These are phyloP conservation scores for Numida meleagris DNA, from an alignment of 2,113 vertebrate genomes.

Conservation along the genomic window DNA sequence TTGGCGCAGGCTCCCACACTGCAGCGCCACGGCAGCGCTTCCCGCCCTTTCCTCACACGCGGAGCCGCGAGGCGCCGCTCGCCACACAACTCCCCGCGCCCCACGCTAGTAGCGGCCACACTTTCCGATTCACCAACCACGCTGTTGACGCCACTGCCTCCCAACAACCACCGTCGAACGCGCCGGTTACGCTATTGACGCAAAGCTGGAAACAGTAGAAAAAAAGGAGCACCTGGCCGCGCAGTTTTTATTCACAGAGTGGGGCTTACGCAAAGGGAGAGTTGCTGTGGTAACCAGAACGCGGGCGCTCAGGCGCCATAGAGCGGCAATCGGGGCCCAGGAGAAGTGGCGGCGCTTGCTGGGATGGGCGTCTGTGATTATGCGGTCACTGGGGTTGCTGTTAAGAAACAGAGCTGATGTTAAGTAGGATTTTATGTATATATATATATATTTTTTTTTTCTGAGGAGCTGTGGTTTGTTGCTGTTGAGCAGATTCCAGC, in stretches of 20 bases:
- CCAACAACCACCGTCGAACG: fast-evolving
- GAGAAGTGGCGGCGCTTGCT: neutral
- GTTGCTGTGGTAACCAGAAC: neutral
- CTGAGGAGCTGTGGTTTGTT: neutral
- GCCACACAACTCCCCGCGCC: fast-evolving
- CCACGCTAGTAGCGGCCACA: neutral
- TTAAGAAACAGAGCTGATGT: neutral
- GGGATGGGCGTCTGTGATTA: neutral
- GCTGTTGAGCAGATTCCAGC: neutral
- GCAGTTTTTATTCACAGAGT: neutral
- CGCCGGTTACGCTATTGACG: neutral
- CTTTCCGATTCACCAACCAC: neutral
- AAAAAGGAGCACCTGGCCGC: neutral
- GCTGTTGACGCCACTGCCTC: neutral
- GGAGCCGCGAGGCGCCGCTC: fast-evolving
- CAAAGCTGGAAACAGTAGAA: fast-evolving
- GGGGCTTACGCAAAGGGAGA: neutral
- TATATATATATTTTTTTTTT: neutral
- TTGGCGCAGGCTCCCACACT: fast-evolving
- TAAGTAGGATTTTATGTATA: neutral
- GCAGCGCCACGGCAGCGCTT: fast-evolving
- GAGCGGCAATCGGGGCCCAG: neutral
- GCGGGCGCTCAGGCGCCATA: neutral
- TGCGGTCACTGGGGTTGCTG: neutral
- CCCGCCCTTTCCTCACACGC: fast-evolving